Conservation (phyloP, 2,113 vertebrate genomes). For the Menura novaehollandiae region DNA sequence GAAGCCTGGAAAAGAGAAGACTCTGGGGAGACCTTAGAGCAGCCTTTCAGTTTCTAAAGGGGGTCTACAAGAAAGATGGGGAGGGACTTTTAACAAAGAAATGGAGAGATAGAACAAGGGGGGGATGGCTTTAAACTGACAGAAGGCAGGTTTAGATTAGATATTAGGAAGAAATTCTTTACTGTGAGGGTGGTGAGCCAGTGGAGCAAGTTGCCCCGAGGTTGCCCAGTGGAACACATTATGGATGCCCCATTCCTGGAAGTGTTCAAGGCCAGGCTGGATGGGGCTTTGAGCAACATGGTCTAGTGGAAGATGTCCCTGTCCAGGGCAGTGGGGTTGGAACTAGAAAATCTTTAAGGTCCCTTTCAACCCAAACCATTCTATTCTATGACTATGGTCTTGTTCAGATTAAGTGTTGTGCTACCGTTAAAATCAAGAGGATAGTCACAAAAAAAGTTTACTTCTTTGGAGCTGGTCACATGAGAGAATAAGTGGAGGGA, state of each 20-base stretch:
- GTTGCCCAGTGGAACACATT: background rate
- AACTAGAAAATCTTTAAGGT: background rate
- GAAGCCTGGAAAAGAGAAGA: background rate
- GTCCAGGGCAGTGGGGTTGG: background rate
- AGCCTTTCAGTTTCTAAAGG: background rate
- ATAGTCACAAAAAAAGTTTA: background rate
- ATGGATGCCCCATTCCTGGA: background rate
- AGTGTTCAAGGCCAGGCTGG: background rate
- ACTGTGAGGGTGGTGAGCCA: background rate
- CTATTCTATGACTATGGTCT: background rate
- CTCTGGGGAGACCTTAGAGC: background rate
- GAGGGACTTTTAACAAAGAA: background rate
- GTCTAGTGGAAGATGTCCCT: background rate
- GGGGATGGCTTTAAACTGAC: background rate
- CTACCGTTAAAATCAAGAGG: background rate
- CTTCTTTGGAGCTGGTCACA: background rate
- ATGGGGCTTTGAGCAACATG: background rate
- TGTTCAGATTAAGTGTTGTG: background rate
- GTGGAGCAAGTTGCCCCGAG: background rate
- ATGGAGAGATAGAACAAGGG: background rate
- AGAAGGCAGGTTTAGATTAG: background rate
- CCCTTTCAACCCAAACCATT: background rate
- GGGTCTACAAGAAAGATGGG: accelerated
- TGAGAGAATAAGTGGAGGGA: background rate
- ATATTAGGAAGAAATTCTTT: background rate